Conservation (phyloP, 2,888 invertebrate species). For the Operophtera brumata region DNA sequence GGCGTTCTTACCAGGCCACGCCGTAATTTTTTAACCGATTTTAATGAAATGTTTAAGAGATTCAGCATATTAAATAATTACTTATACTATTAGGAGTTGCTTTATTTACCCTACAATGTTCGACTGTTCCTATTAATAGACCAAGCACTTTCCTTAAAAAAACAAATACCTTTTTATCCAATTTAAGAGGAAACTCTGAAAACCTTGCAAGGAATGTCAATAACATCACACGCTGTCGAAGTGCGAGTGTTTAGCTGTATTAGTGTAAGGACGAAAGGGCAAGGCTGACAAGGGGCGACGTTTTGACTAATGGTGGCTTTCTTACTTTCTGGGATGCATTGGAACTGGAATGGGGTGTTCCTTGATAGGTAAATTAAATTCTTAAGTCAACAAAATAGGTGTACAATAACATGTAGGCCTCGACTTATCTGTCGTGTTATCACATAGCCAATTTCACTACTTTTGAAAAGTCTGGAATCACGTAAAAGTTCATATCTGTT, state of each 20-base stretch:
- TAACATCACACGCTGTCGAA: slow-evolving; percentile 64
- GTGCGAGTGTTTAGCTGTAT: slow-evolving; percentile 58
- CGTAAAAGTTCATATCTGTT: no score
- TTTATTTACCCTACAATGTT: no score
- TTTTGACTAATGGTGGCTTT: slow-evolving; percentile 73
- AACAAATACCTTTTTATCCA: slow-evolving; percentile 1
- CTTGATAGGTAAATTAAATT: slow-evolving; percentile 25
- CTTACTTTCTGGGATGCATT: slow-evolving; percentile 48
- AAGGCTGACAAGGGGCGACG: slow-evolving; percentile 77
- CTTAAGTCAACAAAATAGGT: not conserved
- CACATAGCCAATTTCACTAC: no score
- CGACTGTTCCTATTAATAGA: no score
- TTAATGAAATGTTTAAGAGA: no score
- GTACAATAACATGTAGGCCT: no score
- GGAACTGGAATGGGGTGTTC: slow-evolving; percentile 26
- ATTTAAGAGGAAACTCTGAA: slow-evolving; percentile 31
- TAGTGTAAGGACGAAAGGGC: slow-evolving; percentile 59
- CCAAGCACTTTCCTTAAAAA: not conserved
- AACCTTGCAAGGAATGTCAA: slow-evolving; percentile 47
- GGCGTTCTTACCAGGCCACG: no score
- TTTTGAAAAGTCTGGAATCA: no score
- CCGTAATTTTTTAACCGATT: no score
- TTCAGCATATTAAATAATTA: no score
- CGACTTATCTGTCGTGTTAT: no score
- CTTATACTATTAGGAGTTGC: no score